These are phyloP conservation scores for Nebria ingens DNA, from an alignment of 1,140 invertebrate genomes.

Conservation along the genomic window DNA sequence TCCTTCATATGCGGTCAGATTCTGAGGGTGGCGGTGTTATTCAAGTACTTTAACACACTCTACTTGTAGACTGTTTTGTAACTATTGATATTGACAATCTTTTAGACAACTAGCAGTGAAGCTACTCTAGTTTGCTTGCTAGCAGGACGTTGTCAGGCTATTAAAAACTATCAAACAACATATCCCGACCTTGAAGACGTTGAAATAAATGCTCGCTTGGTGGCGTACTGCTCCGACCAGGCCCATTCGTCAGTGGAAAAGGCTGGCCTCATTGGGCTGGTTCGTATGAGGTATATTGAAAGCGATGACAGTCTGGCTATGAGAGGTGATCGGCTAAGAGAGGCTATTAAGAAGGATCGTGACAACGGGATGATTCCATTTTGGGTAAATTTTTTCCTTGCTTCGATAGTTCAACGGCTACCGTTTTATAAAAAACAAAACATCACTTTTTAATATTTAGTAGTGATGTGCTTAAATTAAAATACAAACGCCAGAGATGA, in stretches of 20 bases:
- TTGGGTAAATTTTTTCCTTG: constrained; percentile 87
- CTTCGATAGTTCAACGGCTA: too few species aligned
- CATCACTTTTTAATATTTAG: too few species aligned
- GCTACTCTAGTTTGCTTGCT: constrained; percentile 82
- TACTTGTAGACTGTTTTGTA: background rate
- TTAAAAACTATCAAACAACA: constrained; percentile 48
- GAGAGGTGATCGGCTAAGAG: constrained; percentile 65
- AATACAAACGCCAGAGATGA: too few species aligned
- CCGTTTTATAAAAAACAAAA: too few species aligned
- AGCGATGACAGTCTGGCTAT: constrained; percentile 73
- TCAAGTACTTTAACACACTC: constrained; percentile 41
- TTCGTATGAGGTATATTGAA: constrained; percentile 87
- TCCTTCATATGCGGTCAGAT: constrained; percentile 63
- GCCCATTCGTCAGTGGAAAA: constrained; percentile 92
- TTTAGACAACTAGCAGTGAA: constrained; percentile 78
- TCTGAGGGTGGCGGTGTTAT: constrained; percentile 85
- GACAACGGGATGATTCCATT: constrained; percentile 87
- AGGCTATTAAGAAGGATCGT: constrained; percentile 73
- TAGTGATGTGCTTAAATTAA: too few species aligned
- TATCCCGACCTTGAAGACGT: constrained; percentile 69
- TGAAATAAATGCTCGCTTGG: constrained; percentile 84
- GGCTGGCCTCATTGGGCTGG: constrained; percentile 77
- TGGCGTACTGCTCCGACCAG: constrained; percentile 70
- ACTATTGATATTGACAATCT: too few species aligned
- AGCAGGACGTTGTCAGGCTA: constrained; percentile 78